phyloP scores from a whole-genome alignment of 2,888 invertebrate species.

The Cephus spinipes region DNA sequence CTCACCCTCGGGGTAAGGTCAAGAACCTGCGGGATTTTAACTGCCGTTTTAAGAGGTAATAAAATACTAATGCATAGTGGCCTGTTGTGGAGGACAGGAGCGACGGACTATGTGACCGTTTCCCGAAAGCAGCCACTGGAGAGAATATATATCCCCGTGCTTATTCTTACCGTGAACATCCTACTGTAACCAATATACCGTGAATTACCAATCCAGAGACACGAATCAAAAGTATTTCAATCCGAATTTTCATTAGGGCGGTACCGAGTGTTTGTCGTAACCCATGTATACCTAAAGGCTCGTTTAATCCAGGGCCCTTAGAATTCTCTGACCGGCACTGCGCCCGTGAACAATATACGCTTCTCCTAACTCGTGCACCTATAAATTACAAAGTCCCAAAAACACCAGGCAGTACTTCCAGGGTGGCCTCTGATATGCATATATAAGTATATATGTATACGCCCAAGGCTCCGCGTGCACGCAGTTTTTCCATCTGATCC shows the following conservation, averaged over 20 bases:
- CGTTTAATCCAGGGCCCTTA: neutral
- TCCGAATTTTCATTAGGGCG: neutral
- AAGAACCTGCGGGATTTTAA: constrained; percentile 2
- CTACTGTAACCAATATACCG: neutral
- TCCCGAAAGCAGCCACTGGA: neutral
- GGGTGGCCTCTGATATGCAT: neutral
- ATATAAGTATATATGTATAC: neutral
- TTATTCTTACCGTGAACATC: neutral
- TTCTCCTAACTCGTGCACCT: neutral
- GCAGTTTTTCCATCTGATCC: neutral
- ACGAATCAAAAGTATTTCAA: neutral
- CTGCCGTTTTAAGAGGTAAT: constrained; percentile 4
- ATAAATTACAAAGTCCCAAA: neutral
- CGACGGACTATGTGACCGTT: neutral
- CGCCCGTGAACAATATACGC: neutral
- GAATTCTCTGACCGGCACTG: neutral
- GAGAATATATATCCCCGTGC: neutral
- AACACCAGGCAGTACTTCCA: neutral
- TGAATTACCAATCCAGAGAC: neutral
- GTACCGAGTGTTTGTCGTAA: neutral
- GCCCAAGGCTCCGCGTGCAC: neutral
- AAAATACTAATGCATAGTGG: constrained; percentile 1
- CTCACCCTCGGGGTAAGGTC: neutral
- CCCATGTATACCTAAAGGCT: neutral
- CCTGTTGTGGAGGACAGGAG: neutral